phyloP scores from a whole-genome alignment of 2,113 vertebrate species.

The human (Homo sapiens) region DNA sequence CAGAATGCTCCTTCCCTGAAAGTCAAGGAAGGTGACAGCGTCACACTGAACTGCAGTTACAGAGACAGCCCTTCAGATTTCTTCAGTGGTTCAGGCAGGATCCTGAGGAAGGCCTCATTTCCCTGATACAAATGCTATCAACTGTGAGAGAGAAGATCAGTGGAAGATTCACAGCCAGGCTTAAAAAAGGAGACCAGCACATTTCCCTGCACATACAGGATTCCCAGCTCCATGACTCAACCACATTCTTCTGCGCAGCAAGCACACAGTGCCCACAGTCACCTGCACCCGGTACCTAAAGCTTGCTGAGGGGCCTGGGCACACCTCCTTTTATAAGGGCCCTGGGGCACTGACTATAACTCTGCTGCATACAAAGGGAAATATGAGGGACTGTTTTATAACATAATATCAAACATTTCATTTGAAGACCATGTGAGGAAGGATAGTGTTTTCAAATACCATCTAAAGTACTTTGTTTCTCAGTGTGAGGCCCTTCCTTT shows the following conservation, averaged over 20 bases:
- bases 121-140: not conserved
- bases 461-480: slow-evolving; percentile 30
- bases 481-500: not conserved
- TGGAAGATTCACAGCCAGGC: not conserved
- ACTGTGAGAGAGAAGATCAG: not conserved
- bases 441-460: slow-evolving; percentile 9
- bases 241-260: not conserved
- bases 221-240: not conserved
- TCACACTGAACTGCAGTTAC: slow-evolving; percentile 25
- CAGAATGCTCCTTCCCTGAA: not conserved
- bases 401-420: not conserved
- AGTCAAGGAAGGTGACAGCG: not conserved
- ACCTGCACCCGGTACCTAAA: not conserved
- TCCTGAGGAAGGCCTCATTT: not conserved
- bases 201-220: not conserved
- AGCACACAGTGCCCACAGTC: not conserved
- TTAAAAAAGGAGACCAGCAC: not conserved
- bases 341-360: not conserved
- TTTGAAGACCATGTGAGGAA: not conserved
- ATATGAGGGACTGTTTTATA: not conserved
- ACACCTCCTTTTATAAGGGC: not conserved
- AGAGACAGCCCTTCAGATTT: not conserved
- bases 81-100: not conserved
- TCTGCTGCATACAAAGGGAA: not conserved
- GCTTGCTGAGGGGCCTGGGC: not conserved